Evolutionary conservation across 2,888 invertebrate species (phyloP).

Genomic region (Aleiodes leptofemur): DNA sequence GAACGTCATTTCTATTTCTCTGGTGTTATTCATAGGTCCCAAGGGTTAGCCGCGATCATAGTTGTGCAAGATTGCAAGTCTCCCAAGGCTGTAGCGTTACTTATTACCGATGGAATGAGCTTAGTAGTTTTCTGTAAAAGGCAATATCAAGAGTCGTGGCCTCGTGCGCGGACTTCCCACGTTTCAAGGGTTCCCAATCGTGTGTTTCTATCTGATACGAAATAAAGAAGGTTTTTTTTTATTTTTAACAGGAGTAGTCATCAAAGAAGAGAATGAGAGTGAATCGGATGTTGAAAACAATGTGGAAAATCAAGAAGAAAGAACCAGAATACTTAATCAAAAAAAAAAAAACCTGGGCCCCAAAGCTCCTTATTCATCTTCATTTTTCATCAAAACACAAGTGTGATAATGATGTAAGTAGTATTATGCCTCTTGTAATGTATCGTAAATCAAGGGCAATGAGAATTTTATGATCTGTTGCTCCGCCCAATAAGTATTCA

Average conservation of each 20-base stretch:
- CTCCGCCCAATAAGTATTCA: too few species aligned
- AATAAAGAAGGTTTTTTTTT: constrained; percentile 56
- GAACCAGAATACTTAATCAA: too few species aligned
- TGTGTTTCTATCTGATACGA: constrained; percentile 47
- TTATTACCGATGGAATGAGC: constrained; percentile 59
- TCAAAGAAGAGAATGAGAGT: not conserved
- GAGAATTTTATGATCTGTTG: too few species aligned
- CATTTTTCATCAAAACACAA: too few species aligned
- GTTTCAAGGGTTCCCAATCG: constrained; percentile 58
- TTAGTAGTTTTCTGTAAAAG: constrained; percentile 58
- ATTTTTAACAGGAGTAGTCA: not conserved
- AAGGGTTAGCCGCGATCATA: constrained; percentile 54
- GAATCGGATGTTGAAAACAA: too few species aligned
- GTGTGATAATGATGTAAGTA: constrained; percentile 26
- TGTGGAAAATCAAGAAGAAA: too few species aligned
- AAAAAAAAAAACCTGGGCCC: too few species aligned
- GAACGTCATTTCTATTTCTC: constrained; percentile 52
- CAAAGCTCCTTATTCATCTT: too few species aligned
- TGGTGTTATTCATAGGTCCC: constrained; percentile 53
- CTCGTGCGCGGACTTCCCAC: constrained; percentile 61
- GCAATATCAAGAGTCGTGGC: constrained; percentile 52
- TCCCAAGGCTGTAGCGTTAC: constrained; percentile 57
- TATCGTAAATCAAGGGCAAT: too few species aligned
- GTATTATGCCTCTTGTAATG: not conserved
- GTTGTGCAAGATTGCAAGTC: constrained; percentile 49